Base-by-base conservation (phyloP, 2,797 vertebrate species). In the Knipowitschia caucasica region DNA sequence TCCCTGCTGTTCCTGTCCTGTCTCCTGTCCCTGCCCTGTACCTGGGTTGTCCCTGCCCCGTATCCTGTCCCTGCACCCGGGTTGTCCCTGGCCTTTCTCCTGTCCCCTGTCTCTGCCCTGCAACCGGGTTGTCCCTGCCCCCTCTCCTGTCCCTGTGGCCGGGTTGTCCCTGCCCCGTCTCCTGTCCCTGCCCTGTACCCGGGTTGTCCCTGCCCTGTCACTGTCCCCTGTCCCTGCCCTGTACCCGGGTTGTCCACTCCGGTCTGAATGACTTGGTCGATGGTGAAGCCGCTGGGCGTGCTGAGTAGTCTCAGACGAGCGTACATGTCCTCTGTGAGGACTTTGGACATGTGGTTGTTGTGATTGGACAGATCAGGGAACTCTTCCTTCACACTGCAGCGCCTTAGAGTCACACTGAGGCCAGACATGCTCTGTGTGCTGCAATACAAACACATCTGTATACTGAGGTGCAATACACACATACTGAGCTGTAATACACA, bases 211-310 rank as follows among this genome's bases (percentile, higher is more conserved):
- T 26, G 33, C 15, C 4, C 8, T 27, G 40, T 36, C 8, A n/a
- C 44, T 24, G 42, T 10, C 2, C 10, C 3, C 17, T 25, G 40
- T 14, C 8, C 18, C 27, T 31, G 27, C 8, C 72, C 84, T 91
- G 89, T 91, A 92, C 89, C 91, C 73, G 91, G 89, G 90, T 91
- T 92, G 87, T 92, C 91, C 88, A 92, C 83, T 77, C 91, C 88
- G 76, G 89, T 90, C 87, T 92, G 89, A 86, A 43, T 26, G 1
- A 26, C 76, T 33, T 34, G 38, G 40, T 83, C 80, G 63, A 80
- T 51, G 82, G 88, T 89, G 86, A 90, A 85, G 69, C 92, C 89
- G 58, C 24, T 90, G 73, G 88, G 73, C 0, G 89, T 92, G 11
- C 76, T 73, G 59, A 52, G 67, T 64, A 80, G 64, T 58, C 80